Percentiles rank a stretch among this genome's conserved stretches.
Conservation (phyloP, 2,797 vertebrate species). For the Syndactyla subalaris region DNA sequence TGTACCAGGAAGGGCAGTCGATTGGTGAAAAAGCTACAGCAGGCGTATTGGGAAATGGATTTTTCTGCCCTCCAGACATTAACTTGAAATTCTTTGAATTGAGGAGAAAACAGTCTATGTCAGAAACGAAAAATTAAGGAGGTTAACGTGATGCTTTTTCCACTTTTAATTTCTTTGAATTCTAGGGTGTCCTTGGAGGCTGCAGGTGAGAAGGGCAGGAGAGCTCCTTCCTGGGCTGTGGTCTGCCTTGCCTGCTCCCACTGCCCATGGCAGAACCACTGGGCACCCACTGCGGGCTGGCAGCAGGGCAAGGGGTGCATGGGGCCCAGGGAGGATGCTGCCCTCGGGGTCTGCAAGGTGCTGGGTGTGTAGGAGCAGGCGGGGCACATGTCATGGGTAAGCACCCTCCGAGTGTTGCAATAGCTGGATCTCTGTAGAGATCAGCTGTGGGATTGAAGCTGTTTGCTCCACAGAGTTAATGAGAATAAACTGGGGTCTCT, state of each 20-base stretch:
- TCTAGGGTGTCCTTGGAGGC: constrained; percentile 70
- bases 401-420: not conserved
- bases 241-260: accelerated
- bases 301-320: accelerated
- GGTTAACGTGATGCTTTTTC: constrained; percentile 75
- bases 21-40: constrained; percentile 85
- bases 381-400: accelerated
- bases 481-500: not conserved
- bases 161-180: constrained; percentile 71
- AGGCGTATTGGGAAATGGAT: constrained; percentile 92
- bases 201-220: not conserved
- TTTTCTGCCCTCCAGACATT: constrained; percentile 86
- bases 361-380: not conserved
- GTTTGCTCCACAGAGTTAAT: not conserved
- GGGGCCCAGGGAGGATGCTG: not conserved
- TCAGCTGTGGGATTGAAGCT: not conserved
- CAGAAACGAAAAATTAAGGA: constrained; percentile 80
- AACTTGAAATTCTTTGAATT: constrained; percentile 81
- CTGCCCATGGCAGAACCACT: not conserved
- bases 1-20: constrained; percentile 89
- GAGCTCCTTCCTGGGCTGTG: accelerated
- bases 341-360: not conserved
- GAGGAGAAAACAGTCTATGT: constrained; percentile 77
- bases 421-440: not conserved
- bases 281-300: accelerated